Base-by-base conservation (phyloP, 2,113 vertebrate species). In the Ophthalmolycus amberensis region DNA sequence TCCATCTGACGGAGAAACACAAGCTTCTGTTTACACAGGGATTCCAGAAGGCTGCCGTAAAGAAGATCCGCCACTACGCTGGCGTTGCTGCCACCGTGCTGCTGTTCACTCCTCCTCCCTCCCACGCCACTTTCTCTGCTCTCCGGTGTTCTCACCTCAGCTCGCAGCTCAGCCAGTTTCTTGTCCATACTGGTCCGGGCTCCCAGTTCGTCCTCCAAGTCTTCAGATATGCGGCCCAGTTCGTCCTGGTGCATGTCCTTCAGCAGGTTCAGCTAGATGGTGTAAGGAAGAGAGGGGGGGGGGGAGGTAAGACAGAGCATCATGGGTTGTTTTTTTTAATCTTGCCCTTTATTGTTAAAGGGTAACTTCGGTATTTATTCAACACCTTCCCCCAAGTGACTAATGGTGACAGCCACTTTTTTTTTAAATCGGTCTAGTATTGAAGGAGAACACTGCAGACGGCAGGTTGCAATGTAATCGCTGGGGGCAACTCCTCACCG, bases 191-290 rank as follows among this genome's bases (percentile, higher is more conserved):
- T 99, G 83, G 95, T 97, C 4, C 98, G 95, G 0, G 98, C 98
- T 0, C 98, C 98, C 71, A 99, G 94, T 72, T 99, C 98, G 0
- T 99, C 98, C 88, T 99, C 98, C 84, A 99, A 92, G 91, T 99
- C 98, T 83, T 99, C 98, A 0, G 98, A 98, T 89, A 99, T 99
- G 58, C 98, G 97, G 3, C 98, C 98, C 40, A 99, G 92, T 80
- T 99, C 98, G 0, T 99, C 98, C 93, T 99, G 97, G 85, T 99
- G 98, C 9, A 98, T 94, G 78, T 99, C 98, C 93, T 97, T 99
- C 79, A 99, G 94, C 83, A 99, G 95, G 86, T 97, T 98, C 81
- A 99, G 94, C 98, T 99, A 85, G 25, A 73, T 2, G 16, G 22
- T 6, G 29, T 32, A 7, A 34, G 25, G 25, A 12, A 12, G 9